Percentiles rank a stretch among this genome's conserved stretches.
Evolutionary conservation across 2,113 vertebrate genomes (phyloP).

Genomic region (Ophthalmolycus amberensis): DNA sequence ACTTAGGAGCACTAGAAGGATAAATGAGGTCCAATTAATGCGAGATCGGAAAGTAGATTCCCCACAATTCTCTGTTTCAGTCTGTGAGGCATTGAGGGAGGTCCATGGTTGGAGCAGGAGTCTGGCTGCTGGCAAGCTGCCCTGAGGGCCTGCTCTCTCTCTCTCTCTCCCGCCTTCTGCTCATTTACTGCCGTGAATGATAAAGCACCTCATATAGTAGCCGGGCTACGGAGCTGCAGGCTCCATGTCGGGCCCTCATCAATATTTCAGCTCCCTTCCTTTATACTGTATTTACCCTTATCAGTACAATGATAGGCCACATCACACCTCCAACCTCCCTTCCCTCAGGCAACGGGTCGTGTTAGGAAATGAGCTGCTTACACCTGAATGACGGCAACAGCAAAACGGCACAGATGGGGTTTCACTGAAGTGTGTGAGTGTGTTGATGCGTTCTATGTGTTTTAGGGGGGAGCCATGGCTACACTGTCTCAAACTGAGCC

Average conservation of each 20-base stretch:
- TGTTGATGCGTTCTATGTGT: constrained; percentile 15
- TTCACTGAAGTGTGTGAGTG: constrained; percentile 11
- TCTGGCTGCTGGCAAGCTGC: constrained; percentile 45
- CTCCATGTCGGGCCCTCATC: constrained; percentile 64
- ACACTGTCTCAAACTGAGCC: constrained; percentile 17
- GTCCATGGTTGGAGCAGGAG: constrained; percentile 42
- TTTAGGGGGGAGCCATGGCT: background rate
- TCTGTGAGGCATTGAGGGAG: constrained; percentile 64
- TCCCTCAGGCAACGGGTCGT: constrained; percentile 43
- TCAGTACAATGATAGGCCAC: constrained; percentile 52
- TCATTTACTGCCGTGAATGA: constrained; percentile 72
- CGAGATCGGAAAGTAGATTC: constrained; percentile 44
- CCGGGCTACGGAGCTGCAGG: constrained; percentile 52
- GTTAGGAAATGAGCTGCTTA: constrained; percentile 37
- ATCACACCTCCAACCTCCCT: constrained; percentile 40
- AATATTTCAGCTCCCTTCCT: constrained; percentile 72
- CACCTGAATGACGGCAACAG: constrained; percentile 37
- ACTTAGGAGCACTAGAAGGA: constrained; percentile 52
- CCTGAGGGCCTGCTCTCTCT: constrained; percentile 53
- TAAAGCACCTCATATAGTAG: constrained; percentile 57
- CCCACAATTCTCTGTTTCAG: constrained; percentile 43
- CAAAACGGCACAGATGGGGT: constrained; percentile 33
- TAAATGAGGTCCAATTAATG: constrained; percentile 68
- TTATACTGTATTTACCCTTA: constrained; percentile 68
- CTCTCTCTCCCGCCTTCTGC: constrained; percentile 34